Base-by-base conservation (phyloP, 2,797 vertebrate species). In the Pampus argenteus region DNA sequence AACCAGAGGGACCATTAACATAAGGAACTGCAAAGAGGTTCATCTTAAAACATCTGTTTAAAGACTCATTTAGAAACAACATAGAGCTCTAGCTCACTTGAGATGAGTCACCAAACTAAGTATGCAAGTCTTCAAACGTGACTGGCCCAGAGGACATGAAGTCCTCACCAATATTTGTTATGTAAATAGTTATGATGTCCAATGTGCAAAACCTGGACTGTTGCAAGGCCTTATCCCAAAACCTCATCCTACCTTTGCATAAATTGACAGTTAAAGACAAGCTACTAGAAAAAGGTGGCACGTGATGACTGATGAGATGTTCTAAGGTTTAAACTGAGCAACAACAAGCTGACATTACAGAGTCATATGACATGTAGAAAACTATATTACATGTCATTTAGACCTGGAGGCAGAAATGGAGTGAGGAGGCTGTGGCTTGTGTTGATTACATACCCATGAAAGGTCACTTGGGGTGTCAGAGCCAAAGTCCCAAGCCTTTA, bases 371-470 rank as follows among this genome's bases (percentile, higher is more conserved):
- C 45, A 52, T 65, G 62, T 36, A 34, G 58, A 72, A 82, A 85
- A 76, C 44, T 54, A 22, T 48, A 79, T 68, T 54, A 51, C 60
- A 77, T 68, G 73, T 36, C 66, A 81, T 68, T 83, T 47, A 66
- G 68, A 69, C 72, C 71, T 11, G 3, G n/a, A 74, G 82, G 71
- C 51, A 78, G 47, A 76, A 51, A 64, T 44, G 49, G 22, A 61
- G 82, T 55, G 67, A 78, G 69, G 59, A 86, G 20, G 26, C 56
- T 48, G 42, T 57, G 60, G 65, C 60, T 64, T 56, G 81, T 83
- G 66, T 84, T 82, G 74, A 83, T 87, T 76, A 85, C 74, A 77
- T 45, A 64, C 40, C 58, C 74, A 77, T 49, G 34, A 89, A 92
- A 90, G 84, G 83, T 89, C 86, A 86, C 52, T 78, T 56, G 60